Evolutionary conservation across 35 echinoderm and acorn worm genomes (phyloP).

Genomic region (Apostichopus californicus): DNA sequence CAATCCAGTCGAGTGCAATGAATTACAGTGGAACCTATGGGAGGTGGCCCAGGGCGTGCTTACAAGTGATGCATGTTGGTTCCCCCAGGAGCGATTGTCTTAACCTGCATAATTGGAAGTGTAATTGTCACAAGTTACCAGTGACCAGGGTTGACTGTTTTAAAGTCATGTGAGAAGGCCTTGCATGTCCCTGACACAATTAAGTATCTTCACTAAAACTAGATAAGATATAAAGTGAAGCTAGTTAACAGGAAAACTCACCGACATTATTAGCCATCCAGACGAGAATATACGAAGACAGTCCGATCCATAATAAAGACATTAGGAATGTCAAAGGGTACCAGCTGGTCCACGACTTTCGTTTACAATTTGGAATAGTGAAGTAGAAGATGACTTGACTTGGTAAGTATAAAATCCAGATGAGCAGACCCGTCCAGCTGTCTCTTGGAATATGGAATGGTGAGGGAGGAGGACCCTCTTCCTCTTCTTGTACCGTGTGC

Average conservation of each 20-base stretch:
- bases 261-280: slow-evolving; percentile 85
- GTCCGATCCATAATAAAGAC: slow-evolving; percentile 69
- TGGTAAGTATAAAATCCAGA: slow-evolving; percentile 62
- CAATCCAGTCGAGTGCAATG: too few species aligned
- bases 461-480: slow-evolving; percentile 13
- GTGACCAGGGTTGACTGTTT: too few species aligned
- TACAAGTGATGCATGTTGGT: too few species aligned
- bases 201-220: too few species aligned
- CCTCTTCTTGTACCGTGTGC: slow-evolving; percentile 18
- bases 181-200: too few species aligned
- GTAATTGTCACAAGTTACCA: too few species aligned
- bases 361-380: slow-evolving; percentile 77
- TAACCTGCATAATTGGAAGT: too few species aligned
- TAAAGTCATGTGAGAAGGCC: too few species aligned
- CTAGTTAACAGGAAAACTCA: slow-evolving; percentile 19
- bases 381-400: slow-evolving; percentile 51
- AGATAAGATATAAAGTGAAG: too few species aligned
- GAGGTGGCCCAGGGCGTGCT: too few species aligned
- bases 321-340: slow-evolving; percentile 69
- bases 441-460: slow-evolving; percentile 68
- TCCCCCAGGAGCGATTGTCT: too few species aligned
- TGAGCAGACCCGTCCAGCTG: not conserved
- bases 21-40: too few species aligned
- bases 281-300: slow-evolving; percentile 73
- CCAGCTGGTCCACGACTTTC: slow-evolving; percentile 59